These are phyloP conservation scores for Telenomus remus DNA, from an alignment of 1,140 invertebrate species.

Conservation along the genomic window DNA sequence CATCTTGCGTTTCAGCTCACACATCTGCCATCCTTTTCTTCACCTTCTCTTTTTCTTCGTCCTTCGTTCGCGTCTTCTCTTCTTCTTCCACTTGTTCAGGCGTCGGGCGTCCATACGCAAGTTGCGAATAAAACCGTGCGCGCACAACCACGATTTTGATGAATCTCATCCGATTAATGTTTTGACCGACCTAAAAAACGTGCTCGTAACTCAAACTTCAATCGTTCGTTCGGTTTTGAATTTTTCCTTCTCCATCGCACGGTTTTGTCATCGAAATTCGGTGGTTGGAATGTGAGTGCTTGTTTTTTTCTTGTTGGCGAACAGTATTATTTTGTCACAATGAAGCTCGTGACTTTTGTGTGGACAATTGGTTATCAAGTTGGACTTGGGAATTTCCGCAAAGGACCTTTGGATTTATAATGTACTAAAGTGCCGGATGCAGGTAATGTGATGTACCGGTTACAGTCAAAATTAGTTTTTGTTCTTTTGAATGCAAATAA, in stretches of 20 bases:
- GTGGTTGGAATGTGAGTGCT: neutral
- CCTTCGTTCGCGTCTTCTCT: slow-evolving; percentile 40
- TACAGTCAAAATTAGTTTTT: too few species aligned
- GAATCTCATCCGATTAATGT: neutral
- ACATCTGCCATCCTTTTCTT: slow-evolving; percentile 52
- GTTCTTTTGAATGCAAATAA: too few species aligned
- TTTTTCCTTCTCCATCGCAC: too few species aligned
- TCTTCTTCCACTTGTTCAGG: slow-evolving; percentile 50
- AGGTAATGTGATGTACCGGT: too few species aligned
- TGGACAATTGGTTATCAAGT: slow-evolving; percentile 1
- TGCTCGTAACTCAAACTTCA: slow-evolving; percentile 7
- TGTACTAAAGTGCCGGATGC: too few species aligned
- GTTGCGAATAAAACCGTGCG: slow-evolving; percentile 30
- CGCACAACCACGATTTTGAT: neutral
- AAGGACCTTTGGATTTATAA: too few species aligned
- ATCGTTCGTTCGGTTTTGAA: neutral
- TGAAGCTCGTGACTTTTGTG: slow-evolving; percentile 9
- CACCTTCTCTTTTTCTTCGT: slow-evolving; percentile 22
- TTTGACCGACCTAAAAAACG: slow-evolving; percentile 12
- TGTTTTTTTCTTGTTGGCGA: neutral
- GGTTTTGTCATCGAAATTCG: neutral
- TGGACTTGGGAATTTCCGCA: too few species aligned
- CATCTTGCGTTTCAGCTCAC: slow-evolving; percentile 67
- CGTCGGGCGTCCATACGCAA: slow-evolving; percentile 43
- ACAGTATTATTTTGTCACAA: neutral